Base-by-base conservation (phyloP, 2,797 vertebrate genomes). In the Arrhamphus sclerolepis region DNA sequence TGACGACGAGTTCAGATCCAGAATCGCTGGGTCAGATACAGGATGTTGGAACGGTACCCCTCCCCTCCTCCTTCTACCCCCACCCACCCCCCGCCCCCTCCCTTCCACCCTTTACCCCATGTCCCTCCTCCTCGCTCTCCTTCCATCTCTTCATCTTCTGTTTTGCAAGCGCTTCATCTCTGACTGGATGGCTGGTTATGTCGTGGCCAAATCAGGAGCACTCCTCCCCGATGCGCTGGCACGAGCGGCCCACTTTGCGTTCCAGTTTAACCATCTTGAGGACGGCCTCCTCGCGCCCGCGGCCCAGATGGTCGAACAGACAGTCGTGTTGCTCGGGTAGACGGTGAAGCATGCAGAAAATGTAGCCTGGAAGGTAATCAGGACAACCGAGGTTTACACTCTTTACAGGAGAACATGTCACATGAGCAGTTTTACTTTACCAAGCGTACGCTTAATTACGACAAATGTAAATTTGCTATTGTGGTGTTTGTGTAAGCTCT, bases 241-340 rank as follows among this genome's bases (percentile, higher is more conserved):
- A 98, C 56, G 96, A 96, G 86, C 96, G 94, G 88, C 96, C 96
- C 92, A 97, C 96, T 93, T 97, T 97, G 80, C 96, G 95, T 91
- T 98, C 96, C 92, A 97, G 93, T 92, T 98, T 98, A 89, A 98
- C 96, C 96, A 98, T 98, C 93, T 97, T 98, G 90, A 96, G 93
- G 87, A 97, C 95, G 80, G 96, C 96, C 89, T 98, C 96, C 90
- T 97, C 94, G 0, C 95, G 95, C 9, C 96, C 96, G 0, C 95
- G 95, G 56, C 95, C 95, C 94, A 96, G 95, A 86, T 98, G 96
- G 92, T 98, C 96, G 9, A 97, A 97, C 0, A 94, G 93, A 82
- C 96, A 98, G 92, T 96, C 94, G 6, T 98, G 96, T 81, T 98
- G 96, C 89, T 98, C 96, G 0, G 96, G 96, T 48, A 98, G 95